Evolutionary conservation across 2,888 invertebrate species (phyloP).

Genomic region (Spodoptera littoralis): DNA sequence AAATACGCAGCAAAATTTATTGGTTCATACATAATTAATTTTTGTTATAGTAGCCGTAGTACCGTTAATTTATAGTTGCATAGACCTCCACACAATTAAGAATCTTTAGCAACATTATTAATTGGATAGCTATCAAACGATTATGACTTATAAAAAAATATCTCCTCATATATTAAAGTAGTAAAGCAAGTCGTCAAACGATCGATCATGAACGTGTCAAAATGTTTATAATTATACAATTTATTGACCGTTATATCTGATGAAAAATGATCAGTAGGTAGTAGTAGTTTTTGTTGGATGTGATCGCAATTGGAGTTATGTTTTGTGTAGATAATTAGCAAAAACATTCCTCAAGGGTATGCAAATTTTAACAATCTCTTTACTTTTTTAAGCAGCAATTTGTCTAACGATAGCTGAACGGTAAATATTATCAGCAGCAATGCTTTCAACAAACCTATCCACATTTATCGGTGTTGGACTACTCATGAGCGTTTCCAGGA

Average conservation of each 20-base stretch:
- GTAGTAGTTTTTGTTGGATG: too few species aligned
- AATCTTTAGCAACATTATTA: slow-evolving; percentile 18
- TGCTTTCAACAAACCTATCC: slow-evolving; percentile 45
- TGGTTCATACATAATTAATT: slow-evolving; percentile 5
- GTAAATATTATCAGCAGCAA: slow-evolving; percentile 29
- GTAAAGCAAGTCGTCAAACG: slow-evolving; percentile 32
- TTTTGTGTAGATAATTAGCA: too few species aligned
- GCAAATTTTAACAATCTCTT: too few species aligned
- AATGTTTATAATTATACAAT: slow-evolving; percentile 53
- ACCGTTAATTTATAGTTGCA: slow-evolving; percentile 11
- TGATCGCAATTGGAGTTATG: too few species aligned
- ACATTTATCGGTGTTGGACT: slow-evolving; percentile 47
- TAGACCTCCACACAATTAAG: slow-evolving; percentile 8
- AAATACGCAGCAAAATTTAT: too few species aligned
- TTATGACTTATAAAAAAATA: slow-evolving; percentile 16
- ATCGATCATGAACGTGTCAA: slow-evolving; percentile 53
- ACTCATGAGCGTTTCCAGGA: slow-evolving; percentile 60
- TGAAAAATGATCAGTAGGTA: too few species aligned
- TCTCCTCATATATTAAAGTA: slow-evolving; percentile 30
- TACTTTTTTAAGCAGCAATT: slow-evolving; percentile 17
- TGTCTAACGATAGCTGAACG: slow-evolving; percentile 8
- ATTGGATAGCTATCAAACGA: slow-evolving; percentile 19
- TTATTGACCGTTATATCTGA: slow-evolving; percentile 41
- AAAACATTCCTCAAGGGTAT: too few species aligned
- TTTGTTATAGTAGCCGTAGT: neutral